phyloP scores from a whole-genome alignment of 1,140 invertebrate genomes.

The Limonius californicus region DNA sequence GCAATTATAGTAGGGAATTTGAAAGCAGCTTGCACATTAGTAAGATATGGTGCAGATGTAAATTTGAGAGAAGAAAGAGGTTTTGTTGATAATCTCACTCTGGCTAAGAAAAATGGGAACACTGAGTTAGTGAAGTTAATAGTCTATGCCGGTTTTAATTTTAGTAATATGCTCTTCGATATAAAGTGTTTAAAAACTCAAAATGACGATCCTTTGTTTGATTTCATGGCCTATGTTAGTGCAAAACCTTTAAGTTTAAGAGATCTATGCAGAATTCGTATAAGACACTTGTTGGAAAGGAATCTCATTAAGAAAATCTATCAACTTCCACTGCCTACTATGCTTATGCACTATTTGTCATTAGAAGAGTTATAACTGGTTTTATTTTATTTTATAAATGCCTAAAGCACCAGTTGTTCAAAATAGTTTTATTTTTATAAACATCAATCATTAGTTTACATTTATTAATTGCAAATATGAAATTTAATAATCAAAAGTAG shows the following conservation, averaged over 20 bases:
- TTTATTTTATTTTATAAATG: too few relatives aligned
- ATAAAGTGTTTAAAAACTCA: slow-evolving; percentile 36
- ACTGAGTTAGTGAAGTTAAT: slow-evolving; percentile 40
- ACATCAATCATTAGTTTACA: too few relatives aligned
- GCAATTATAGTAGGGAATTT: slow-evolving; percentile 39
- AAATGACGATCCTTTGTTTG: slow-evolving; percentile 33
- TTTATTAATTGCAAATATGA: too few relatives aligned
- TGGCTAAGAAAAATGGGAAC: slow-evolving; percentile 46
- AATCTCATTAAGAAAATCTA: slow-evolving; percentile 42
- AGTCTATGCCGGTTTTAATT: slow-evolving; percentile 42
- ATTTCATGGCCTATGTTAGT: slow-evolving; percentile 43
- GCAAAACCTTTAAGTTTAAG: slow-evolving; percentile 48
- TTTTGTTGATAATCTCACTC: slow-evolving; percentile 46
- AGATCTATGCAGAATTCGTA: slow-evolving; percentile 48
- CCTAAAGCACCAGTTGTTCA: too few relatives aligned
- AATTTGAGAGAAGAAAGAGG: slow-evolving; percentile 40
- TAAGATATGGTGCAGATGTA: slow-evolving; percentile 43
- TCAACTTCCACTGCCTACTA: slow-evolving; percentile 43
- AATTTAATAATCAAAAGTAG: too few relatives aligned
- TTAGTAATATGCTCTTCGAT: slow-evolving; percentile 37
- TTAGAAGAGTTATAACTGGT: slow-evolving; percentile 36
- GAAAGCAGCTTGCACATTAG: slow-evolving; percentile 32
- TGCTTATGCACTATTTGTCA: slow-evolving; percentile 39
- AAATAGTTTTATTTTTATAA: too few relatives aligned
- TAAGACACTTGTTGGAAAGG: slow-evolving; percentile 40